Evolutionary conservation across 64 coral and sea anemone species (phyloP).

Genomic region (Pocillopora verrucosa): DNA sequence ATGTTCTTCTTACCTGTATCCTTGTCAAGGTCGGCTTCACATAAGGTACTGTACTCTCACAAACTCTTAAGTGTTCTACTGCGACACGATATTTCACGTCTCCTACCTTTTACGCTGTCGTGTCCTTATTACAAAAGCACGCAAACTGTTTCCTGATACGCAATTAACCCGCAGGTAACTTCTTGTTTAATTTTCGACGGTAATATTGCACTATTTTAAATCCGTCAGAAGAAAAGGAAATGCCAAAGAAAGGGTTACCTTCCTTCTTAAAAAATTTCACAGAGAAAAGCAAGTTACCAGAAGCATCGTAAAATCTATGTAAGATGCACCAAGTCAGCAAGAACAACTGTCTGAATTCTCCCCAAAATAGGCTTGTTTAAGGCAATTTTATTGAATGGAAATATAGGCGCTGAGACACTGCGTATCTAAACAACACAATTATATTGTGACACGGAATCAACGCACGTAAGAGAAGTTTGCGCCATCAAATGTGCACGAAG

Average conservation of each 20-base stretch:
- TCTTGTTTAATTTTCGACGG: conserved; percentile 3
- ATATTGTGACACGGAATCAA: not conserved
- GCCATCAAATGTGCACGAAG: not conserved
- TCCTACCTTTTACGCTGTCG: not conserved
- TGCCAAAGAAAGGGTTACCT: not conserved
- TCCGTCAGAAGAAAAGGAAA: conserved; percentile 8
- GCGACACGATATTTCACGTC: conserved; percentile 3
- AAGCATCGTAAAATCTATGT: not conserved
- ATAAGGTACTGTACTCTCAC: not conserved
- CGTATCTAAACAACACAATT: not conserved
- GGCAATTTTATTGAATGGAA: not conserved
- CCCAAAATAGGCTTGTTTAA: not conserved
- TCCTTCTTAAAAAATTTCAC: not conserved
- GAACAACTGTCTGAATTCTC: too few relatives aligned
- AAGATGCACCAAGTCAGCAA: not conserved
- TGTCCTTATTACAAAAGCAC: conserved; percentile 18
- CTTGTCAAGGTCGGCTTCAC: not conserved
- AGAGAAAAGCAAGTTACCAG: not conserved
- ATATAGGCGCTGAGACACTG: not conserved
- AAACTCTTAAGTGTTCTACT: not conserved
- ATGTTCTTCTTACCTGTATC: not conserved
- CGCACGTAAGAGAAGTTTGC: not conserved
- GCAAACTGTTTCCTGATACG: conserved; percentile 25
- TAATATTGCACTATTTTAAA: conserved; percentile 36
- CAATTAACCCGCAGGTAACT: conserved; percentile 16